Base-by-base conservation (phyloP, 2,113 vertebrate species). In the Epinephelus cyanopodus region DNA sequence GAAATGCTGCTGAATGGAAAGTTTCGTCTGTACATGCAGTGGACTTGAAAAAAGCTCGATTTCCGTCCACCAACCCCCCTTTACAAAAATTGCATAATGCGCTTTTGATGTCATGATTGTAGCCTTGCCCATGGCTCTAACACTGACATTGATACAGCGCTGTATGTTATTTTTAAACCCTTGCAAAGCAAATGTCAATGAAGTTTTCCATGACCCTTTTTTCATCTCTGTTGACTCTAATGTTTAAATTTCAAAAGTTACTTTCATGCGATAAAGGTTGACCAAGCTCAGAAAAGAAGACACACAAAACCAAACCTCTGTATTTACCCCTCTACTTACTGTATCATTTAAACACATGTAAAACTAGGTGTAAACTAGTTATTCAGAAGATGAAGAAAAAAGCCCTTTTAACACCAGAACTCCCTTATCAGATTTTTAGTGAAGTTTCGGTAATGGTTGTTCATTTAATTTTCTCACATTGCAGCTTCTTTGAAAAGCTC, bases 81-180 rank as follows among this genome's bases (percentile, higher is more conserved):
- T 82, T 67, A 73, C 66, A 87, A 87, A 91, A 92, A 87, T 93
- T 93, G 92, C 90, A 89, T 93, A 93, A 94, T 91, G 69, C 27
- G 57, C 88, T 77, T 90, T 92, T 94, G 90, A 94, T 91, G 89
- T 91, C 83, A 89, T 83, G 80, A 85, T 90, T 79, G 81, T 85
- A 85, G 90, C 76, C 77, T 86, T 86, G 89, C 90, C 88, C 75
- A 53, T 86, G 92, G 87, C 79, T 90, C 89, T 90, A 62, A 74
- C 74, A 60, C 81, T 91, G 80, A 80, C 90, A 93, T 88, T 89
- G 89, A 93, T 90, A 82, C 86, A 85, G 79, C 4, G 45, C 85
- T 84, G 74, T 68, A 74, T 82, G 93, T 94, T 95, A 94, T 95
- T 95, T 96, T 95, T 93, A 94, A 94, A 93, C 92, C 85, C 83